Percentiles rank a stretch among this genome's conserved stretches.
Conservation (phyloP, 2,113 vertebrate species). For the Oncorhynchus kisutch region DNA sequence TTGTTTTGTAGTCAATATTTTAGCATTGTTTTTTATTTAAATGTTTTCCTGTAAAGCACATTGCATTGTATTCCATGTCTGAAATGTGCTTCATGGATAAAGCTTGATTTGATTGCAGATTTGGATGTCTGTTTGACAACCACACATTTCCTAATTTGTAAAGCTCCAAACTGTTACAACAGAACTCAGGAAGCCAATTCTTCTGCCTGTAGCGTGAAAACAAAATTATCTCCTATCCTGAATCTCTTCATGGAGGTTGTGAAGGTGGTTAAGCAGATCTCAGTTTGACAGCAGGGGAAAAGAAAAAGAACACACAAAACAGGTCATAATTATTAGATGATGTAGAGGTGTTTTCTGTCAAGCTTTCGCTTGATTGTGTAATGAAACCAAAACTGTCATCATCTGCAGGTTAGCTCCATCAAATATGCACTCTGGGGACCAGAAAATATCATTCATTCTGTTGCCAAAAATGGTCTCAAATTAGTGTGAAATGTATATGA, state of each 20-base stretch:
- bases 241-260: slow-evolving; percentile 15
- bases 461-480: slow-evolving; percentile 16
- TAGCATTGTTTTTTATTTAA: neutral
- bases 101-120: neutral
- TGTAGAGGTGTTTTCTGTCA: slow-evolving; percentile 20
- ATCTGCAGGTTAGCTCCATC: slow-evolving; percentile 24
- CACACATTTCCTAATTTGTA: neutral
- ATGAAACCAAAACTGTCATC: slow-evolving; percentile 37
- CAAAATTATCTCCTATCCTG: neutral
- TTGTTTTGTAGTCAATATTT: neutral
- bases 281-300: slow-evolving; percentile 21
- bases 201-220: neutral
- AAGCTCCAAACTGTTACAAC: neutral
- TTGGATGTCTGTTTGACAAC: neutral
- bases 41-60: neutral
- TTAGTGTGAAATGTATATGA: slow-evolving; percentile 4
- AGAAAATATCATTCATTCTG: slow-evolving; percentile 10
- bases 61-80: neutral
- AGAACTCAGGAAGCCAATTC: neutral
- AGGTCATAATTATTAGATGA: slow-evolving; percentile 44
- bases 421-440: neutral
- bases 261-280: slow-evolving; percentile 20
- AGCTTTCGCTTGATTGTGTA: slow-evolving; percentile 14
- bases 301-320: slow-evolving; percentile 6
- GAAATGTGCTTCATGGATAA: no score